These are phyloP conservation scores for Protobothrops flavoviridis DNA, from an alignment of 2,113 vertebrate species.

Conservation along the genomic window DNA sequence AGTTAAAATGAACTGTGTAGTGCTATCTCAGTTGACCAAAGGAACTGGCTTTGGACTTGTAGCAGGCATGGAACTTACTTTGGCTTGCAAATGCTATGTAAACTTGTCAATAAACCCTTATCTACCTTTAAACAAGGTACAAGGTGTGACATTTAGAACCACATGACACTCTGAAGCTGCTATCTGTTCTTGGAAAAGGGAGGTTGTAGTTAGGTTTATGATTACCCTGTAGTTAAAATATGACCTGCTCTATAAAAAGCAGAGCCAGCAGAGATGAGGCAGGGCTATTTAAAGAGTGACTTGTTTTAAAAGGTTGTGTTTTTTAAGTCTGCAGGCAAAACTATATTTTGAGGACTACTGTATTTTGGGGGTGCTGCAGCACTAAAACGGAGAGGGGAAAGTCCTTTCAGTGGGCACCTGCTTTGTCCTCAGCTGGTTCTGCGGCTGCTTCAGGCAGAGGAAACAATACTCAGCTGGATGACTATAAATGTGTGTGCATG, in stretches of 20 bases:
- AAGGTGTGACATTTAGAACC: background rate
- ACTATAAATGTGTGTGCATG: background rate
- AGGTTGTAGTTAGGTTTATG: slow-evolving; percentile 42
- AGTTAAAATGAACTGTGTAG: background rate
- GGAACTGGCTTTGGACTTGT: background rate
- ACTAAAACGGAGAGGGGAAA: slow-evolving; percentile 13
- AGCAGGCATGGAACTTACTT: background rate
- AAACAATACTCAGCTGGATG: background rate
- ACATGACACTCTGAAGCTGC: background rate
- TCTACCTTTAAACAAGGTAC: slow-evolving; percentile 11
- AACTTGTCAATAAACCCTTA: background rate
- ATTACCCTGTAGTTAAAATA: slow-evolving; percentile 32
- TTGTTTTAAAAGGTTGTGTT: background rate
- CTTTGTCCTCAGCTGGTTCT: background rate
- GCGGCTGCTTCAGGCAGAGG: background rate
- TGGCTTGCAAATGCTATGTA: background rate
- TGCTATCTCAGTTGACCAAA: background rate
- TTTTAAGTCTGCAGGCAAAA: background rate
- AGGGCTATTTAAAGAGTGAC: slow-evolving; percentile 6
- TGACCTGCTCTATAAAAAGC: slow-evolving; percentile 57
- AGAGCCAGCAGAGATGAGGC: slow-evolving; percentile 48
- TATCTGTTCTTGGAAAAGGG: slow-evolving; percentile 20
- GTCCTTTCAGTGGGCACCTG: background rate
- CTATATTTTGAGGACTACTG: background rate
- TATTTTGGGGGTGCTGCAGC: background rate